Base-by-base conservation (phyloP, 64 coral and sea anemone genomes). In the Dendrophyllia cribrosa region DNA sequence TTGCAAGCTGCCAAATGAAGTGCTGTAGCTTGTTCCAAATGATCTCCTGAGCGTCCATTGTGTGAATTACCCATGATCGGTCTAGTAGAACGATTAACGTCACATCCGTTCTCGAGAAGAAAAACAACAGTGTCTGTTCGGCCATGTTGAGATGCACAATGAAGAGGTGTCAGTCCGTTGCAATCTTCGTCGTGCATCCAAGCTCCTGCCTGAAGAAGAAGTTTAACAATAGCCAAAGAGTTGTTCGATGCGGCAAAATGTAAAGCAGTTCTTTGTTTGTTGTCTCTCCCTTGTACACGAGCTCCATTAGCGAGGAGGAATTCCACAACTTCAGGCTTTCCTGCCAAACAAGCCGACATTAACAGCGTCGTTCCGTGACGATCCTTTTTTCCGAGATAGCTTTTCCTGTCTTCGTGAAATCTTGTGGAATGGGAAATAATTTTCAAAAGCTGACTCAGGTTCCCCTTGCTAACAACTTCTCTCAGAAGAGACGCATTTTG, bases 191-290 rank as follows among this genome's bases (percentile, higher is more conserved):
- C 26, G 14, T 43, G 12, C 9, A 72, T 72, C 8, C 24, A 43
- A 72, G 69, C 69, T 43, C 69, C 69, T 14, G 69, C 23, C 43
- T 24, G 69, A 43, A 72, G 9, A 22, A 72, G 69, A 43, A 72
- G 69, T 24, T 43, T 72, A 22, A 72, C 23, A 26, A 72, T 14
- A 72, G 12, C 69, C 23, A 72, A 10, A 12, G 69, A 43, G 14
- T 72, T 72, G 23, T 72, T 72, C 9, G 69, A 26, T 4, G 26
- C 69, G 4, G 69, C 23, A 43, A 72, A 72, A 43, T 72, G 69
- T 24, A 72, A 11, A 10, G 69, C 69, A 43, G 69, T 72, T 23
- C 69, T 72, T 72, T 72, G 69, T 72, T 43, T 72, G 23, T 72
- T 9, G 26, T 72, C 69, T 72, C 69, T 72, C 2, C 4, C 25